These are phyloP conservation scores for Uria aalge DNA, from an alignment of 2,113 vertebrate genomes.

Conservation along the genomic window DNA sequence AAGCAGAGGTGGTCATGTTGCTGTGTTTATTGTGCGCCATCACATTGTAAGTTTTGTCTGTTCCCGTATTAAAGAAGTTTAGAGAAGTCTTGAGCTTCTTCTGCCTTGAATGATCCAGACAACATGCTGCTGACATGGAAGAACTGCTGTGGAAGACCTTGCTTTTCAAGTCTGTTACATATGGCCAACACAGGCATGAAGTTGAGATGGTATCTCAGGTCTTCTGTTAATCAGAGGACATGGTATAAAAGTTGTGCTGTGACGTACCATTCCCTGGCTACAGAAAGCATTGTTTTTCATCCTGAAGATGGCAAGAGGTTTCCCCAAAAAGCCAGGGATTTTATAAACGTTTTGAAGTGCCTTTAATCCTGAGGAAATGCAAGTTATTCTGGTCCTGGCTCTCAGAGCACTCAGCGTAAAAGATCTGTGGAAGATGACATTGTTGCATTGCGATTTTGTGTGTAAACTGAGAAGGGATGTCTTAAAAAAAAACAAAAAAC, in stretches of 20 bases:
- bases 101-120: not conserved
- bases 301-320: not conserved
- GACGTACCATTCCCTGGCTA: not conserved
- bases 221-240: not conserved
- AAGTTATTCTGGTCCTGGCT: not conserved
- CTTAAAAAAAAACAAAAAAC: not conserved
- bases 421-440: not conserved
- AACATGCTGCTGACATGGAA: not conserved
- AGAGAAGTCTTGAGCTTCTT: not conserved
- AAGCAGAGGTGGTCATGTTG: not conserved
- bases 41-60: not conserved
- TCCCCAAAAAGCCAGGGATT: not conserved
- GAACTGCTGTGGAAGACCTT: not conserved
- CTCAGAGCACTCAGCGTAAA: not conserved
- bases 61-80: not conserved
- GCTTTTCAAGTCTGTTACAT: rapidly evolving
- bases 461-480: not conserved
- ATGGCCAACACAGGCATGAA: not conserved
- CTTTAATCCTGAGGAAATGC: not conserved
- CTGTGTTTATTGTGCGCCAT: not conserved
- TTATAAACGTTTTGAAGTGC: not conserved
- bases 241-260: not conserved
- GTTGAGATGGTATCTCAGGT: not conserved
- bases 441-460: not conserved
- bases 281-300: not conserved